These are phyloP conservation scores for Drosophila subpulchrella DNA, from an alignment of 1,140 invertebrate species.

Conservation along the genomic window DNA sequence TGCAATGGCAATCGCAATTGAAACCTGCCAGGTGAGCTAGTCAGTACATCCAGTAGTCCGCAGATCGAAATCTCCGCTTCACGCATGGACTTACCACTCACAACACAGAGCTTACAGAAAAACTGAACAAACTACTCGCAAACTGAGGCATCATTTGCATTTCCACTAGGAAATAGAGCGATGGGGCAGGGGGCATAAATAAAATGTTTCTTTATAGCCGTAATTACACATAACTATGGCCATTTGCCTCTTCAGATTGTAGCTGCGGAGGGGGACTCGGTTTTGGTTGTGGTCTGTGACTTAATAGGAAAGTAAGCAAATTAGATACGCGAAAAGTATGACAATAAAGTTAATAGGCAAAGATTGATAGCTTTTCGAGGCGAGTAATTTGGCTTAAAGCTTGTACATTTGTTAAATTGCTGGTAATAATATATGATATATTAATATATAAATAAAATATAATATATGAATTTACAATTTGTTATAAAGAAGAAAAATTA, in stretches of 20 bases:
- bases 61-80: conserved; percentile 59
- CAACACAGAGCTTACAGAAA: conserved; percentile 5
- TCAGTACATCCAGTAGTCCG: conserved; percentile 21
- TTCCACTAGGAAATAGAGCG: conserved; percentile 76
- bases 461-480: too few species aligned
- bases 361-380: conserved; percentile 2
- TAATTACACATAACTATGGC: conserved; percentile 58
- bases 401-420: background rate
- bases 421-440: background rate
- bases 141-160: conserved; percentile 67
- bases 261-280: background rate
- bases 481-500: too few species aligned
- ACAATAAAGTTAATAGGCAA: conserved; percentile 9
- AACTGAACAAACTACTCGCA: conserved; percentile 2
- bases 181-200: conserved; percentile 54
- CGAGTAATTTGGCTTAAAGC: background rate
- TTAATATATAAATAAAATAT: too few species aligned
- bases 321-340: conserved; percentile 7
- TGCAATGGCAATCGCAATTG: conserved; percentile 45
- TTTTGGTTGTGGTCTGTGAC: conserved; percentile 29
- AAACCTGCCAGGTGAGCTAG: conserved; percentile 55
- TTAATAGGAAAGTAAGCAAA: conserved; percentile 28
- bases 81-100: conserved; percentile 45
- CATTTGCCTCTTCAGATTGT: conserved; percentile 36
- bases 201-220: conserved; percentile 76